Evolutionary conservation across 2,888 invertebrate species (phyloP), one percentile per base, ranked within the genome.

Genomic region (Synergus itoensis): DNA sequence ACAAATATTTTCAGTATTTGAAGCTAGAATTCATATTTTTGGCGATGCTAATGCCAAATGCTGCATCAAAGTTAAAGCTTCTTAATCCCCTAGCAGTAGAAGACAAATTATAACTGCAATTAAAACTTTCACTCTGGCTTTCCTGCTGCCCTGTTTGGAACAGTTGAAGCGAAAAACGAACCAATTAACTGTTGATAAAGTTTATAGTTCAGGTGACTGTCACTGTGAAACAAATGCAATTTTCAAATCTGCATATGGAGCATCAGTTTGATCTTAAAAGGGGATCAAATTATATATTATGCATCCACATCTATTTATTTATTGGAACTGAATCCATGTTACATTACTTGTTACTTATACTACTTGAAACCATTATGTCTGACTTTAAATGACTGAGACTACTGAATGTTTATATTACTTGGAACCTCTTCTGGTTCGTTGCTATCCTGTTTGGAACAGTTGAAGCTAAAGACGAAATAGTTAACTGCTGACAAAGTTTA

Each of bases 41-140:
- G 62, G 14, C 12, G 1, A 21, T 62, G 5, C 18, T 28, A 28
- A 12, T 28, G 62, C 4, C 62, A 12, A 14, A 28, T 62, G 12
- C 4, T 62, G 28, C 14, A 62, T 7, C 4, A 1, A 62, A 62
- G 28, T 62, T 62, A 5, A 28, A 62, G 12, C 21, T 9, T 12
- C 28, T 62, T 28, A 14, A 28, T 62, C 14, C 14, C n/a, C 53
- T 53, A 9, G n/a, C 53, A 53, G n/a, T n/a, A 53, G 53, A 53
- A 53, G 53, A 53, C n/a, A 53, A 53, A 53, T 53, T 53, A 53
- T 53, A 53, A 62, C 62, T 62, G 62, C 14, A 62, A 62, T 62
- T 62, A 62, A 14, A 62, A 62, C 62, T 62, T 28, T 28, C 1
- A 62, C 28, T 28, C 62, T 62, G 12, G 62, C 14, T 28, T 62